Evolutionary conservation across 1,140 invertebrate genomes (phyloP).

Genomic region (Diorhabda sublineata): DNA sequence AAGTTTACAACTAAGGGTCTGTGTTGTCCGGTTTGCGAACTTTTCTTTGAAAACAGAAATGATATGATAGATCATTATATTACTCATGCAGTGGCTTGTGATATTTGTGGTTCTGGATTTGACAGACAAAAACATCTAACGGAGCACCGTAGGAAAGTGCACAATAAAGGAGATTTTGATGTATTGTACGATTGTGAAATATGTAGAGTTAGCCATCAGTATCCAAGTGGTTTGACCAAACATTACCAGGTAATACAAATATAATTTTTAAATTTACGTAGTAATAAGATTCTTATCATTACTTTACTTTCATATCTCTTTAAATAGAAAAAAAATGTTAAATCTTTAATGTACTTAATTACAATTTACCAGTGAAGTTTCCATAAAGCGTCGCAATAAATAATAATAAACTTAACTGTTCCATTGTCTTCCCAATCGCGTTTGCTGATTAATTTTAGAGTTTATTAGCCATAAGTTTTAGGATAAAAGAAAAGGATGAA

Average conservation of each 20-base stretch:
- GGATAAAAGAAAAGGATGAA: no score
- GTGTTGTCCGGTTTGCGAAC: conserved; percentile 27
- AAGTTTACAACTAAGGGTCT: conserved; percentile 3
- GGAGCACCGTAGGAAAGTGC: conserved; percentile 24
- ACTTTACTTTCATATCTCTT: no score
- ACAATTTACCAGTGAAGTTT: no score
- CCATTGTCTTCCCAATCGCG: no score
- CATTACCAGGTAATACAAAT: conserved; percentile 11
- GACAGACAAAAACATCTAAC: conserved; percentile 26
- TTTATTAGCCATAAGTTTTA: no score
- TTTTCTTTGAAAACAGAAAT: conserved; percentile 23
- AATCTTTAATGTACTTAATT: no score
- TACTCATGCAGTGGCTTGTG: conserved; percentile 28
- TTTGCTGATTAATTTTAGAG: no score
- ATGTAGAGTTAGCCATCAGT: conserved; percentile 4
- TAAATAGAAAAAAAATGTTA: no score
- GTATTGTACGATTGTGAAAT: conserved; percentile 11
- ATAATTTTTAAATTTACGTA: background rate
- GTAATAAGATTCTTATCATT: no score
- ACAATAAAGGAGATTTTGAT: conserved; percentile 20
- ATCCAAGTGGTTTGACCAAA: conserved; percentile 3
- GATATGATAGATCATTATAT: conserved; percentile 28
- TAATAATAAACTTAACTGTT: no score
- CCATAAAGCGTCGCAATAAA: no score
- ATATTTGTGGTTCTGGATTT: conserved; percentile 28